Evolutionary conservation across 2,113 vertebrate genomes (phyloP).

Genomic region (Heteronetta atricapilla): DNA sequence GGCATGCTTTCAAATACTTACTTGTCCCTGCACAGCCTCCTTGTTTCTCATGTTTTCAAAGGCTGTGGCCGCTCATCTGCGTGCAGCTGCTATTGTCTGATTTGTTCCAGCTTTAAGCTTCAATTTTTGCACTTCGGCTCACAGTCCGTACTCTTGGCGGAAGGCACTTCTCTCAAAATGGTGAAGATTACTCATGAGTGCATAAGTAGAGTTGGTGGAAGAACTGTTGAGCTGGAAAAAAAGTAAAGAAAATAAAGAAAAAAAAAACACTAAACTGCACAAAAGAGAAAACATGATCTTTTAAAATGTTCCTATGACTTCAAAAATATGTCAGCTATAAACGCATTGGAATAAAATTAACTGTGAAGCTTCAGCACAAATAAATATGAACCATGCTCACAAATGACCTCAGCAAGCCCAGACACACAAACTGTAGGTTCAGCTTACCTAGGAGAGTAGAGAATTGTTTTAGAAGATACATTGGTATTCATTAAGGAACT

Average conservation of each 20-base stretch:
- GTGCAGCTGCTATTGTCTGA: neutral
- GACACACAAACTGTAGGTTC: neutral
- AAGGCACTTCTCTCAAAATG: neutral
- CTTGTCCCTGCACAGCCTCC: neutral
- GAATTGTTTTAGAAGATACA: neutral
- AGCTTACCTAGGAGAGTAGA: neutral
- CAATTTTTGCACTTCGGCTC: neutral
- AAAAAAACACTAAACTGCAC: neutral
- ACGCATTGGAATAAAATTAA: neutral
- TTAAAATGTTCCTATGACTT: neutral
- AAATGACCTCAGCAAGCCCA: neutral
- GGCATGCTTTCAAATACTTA: neutral
- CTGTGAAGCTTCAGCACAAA: neutral
- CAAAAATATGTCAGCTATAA: neutral
- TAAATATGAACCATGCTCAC: neutral
- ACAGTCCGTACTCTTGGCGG: accelerated
- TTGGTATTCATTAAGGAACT: neutral
- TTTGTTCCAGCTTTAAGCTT: neutral
- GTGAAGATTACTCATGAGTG: neutral
- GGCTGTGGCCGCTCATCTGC: neutral
- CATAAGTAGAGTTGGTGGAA: neutral
- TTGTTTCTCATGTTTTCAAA: neutral
- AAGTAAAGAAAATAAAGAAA: too few species aligned
- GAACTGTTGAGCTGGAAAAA: neutral
- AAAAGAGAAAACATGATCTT: neutral